Evolutionary conservation across 2,113 vertebrate genomes (phyloP).

Genomic region (Lichenostomus cassidix): DNA sequence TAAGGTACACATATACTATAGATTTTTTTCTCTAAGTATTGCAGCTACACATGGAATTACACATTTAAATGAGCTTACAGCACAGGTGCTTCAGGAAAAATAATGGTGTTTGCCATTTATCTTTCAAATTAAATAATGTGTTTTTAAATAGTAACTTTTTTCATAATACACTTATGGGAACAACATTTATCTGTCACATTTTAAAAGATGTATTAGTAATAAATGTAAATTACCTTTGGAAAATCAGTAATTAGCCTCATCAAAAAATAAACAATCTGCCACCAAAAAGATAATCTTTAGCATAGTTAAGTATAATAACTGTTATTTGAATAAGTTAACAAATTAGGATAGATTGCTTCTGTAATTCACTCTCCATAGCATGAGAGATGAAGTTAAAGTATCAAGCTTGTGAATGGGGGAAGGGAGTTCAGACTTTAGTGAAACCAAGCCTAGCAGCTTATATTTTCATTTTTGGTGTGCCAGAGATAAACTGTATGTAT

Average conservation of each 20-base stretch:
- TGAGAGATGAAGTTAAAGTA: slow-evolving; percentile 79
- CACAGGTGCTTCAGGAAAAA: slow-evolving; percentile 81
- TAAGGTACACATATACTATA: slow-evolving; percentile 73
- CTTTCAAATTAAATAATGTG: slow-evolving; percentile 87
- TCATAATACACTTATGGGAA: slow-evolving; percentile 86
- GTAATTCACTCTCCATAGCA: slow-evolving; percentile 85
- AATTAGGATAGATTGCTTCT: slow-evolving; percentile 86
- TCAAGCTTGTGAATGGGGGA: slow-evolving; percentile 65
- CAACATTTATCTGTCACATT: slow-evolving; percentile 88
- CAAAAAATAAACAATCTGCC: slow-evolving; percentile 88
- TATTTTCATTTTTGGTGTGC: slow-evolving; percentile 46
- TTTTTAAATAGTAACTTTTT: slow-evolving; percentile 89
- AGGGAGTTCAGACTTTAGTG: slow-evolving; percentile 55
- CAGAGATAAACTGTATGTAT: slow-evolving; percentile 44
- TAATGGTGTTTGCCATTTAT: slow-evolving; percentile 87
- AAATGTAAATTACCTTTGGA: slow-evolving; percentile 88
- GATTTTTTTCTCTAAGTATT: slow-evolving; percentile 69
- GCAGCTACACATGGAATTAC: slow-evolving; percentile 77
- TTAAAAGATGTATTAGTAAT: slow-evolving; percentile 87
- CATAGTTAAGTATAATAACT: slow-evolving; percentile 87
- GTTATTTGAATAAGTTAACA: slow-evolving; percentile 88
- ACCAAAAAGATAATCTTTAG: slow-evolving; percentile 88
- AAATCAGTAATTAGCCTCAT: slow-evolving; percentile 88
- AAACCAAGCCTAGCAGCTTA: slow-evolving; percentile 52
- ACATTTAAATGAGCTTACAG: slow-evolving; percentile 84